Conservation (phyloP, 1,140 invertebrate genomes). For the Eueides isabella region DNA sequence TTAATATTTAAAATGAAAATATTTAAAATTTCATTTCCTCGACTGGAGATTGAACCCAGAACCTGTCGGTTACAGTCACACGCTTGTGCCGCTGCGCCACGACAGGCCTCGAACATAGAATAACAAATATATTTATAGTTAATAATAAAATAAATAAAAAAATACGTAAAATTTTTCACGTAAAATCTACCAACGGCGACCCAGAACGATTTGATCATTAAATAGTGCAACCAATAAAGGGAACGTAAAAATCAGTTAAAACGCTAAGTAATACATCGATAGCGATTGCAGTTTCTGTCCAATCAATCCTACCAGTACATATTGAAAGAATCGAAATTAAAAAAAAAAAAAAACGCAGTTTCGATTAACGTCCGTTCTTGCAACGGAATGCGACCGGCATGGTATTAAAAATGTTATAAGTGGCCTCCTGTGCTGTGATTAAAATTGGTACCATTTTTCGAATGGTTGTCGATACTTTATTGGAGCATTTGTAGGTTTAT, state of each 20-base stretch:
- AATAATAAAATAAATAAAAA: not conserved
- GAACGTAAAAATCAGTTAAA: slow-evolving; percentile 15
- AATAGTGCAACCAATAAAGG: slow-evolving; percentile 4
- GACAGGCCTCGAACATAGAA: too few relatives aligned
- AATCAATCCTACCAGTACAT: slow-evolving; percentile 34
- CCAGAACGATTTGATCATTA: slow-evolving; percentile 7
- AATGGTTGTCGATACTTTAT: not conserved
- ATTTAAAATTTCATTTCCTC: too few relatives aligned
- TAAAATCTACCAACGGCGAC: not conserved
- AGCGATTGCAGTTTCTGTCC: slow-evolving; percentile 28
- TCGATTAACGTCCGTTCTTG: slow-evolving; percentile 40
- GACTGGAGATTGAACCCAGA: too few relatives aligned
- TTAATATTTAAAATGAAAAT: too few relatives aligned
- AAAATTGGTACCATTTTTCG: not conserved
- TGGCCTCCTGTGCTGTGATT: not conserved
- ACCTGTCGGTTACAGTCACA: too few relatives aligned
- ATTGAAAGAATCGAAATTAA: slow-evolving; percentile 38
- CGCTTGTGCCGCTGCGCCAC: too few relatives aligned
- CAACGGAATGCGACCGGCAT: slow-evolving; percentile 34
- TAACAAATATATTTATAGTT: not conserved
- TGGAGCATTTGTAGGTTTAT: not conserved
- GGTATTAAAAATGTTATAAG: slow-evolving; percentile 35
- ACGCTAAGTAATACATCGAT: slow-evolving; percentile 23
- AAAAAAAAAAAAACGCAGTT: slow-evolving; percentile 36
- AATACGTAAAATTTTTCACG: not conserved